These are phyloP conservation scores for Aplidium turbinatum DNA, from an alignment of 23 tunicate species.

Conservation along the genomic window DNA sequence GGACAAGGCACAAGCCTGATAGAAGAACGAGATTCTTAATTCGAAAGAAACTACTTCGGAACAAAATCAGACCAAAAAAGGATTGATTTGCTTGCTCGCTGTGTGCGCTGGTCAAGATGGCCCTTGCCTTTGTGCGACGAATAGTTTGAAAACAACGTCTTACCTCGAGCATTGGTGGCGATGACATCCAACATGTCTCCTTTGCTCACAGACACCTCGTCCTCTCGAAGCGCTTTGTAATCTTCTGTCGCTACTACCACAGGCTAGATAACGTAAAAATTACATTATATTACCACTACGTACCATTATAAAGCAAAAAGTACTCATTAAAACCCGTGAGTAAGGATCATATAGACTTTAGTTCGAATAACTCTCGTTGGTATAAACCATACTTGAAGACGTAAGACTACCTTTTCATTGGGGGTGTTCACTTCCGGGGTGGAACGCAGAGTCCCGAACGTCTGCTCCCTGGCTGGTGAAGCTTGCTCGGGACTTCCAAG, in stretches of 20 bases:
- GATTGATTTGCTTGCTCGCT: neutral
- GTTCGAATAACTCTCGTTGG: neutral
- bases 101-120: neutral
- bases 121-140: neutral
- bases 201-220: slow-evolving; percentile 59
- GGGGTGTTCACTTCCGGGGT: neutral
- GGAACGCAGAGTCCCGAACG: slow-evolving; percentile 35
- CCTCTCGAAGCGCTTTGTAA: slow-evolving; percentile 68
- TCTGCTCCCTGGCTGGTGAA: slow-evolving; percentile 14
- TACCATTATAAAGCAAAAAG: too few species aligned
- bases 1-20: slow-evolving; percentile 71
- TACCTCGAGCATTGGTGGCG: slow-evolving; percentile 89
- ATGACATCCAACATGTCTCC: slow-evolving; percentile 75
- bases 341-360: too few species aligned
- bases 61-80: neutral
- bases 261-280: too few species aligned
- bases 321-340: too few species aligned
- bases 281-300: too few species aligned
- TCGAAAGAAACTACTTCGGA: neutral
- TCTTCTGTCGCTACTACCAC: slow-evolving; percentile 60
- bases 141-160: neutral
- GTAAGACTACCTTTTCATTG: slow-evolving; percentile 22
- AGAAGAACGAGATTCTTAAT: neutral
- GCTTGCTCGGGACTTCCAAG: slow-evolving; percentile 11
- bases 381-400: slow-evolving; percentile 14